Evolutionary conservation across 2,113 vertebrate species (phyloP).

Genomic region (Cisticola juncidis): DNA sequence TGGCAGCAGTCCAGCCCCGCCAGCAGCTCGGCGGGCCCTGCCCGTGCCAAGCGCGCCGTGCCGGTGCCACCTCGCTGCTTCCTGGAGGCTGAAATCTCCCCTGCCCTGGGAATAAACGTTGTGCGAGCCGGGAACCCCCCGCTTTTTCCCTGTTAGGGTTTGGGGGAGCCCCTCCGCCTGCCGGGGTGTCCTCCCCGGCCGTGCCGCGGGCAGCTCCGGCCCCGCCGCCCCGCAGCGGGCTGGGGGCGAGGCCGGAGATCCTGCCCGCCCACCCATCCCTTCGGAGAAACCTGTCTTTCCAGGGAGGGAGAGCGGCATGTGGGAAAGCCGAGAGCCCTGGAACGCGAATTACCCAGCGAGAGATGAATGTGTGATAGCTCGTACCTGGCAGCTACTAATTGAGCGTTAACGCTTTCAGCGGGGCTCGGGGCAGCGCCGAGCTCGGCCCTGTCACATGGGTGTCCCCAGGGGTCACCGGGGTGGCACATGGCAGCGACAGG

Average conservation of each 20-base stretch:
- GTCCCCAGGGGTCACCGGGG: background rate
- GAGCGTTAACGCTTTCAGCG: conserved; percentile 52
- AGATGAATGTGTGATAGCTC: conserved; percentile 66
- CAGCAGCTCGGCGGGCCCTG: background rate
- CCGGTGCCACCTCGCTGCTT: background rate
- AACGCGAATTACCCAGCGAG: conserved; percentile 52
- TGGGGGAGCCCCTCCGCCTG: fast-evolving
- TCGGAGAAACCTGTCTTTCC: conserved; percentile 63
- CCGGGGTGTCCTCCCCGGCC: background rate
- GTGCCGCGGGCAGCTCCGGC: background rate
- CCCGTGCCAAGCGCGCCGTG: background rate
- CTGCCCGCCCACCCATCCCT: conserved; percentile 28
- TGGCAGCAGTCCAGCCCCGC: conserved; percentile 10
- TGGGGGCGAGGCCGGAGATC: background rate
- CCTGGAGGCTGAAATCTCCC: background rate
- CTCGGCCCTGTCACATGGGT: background rate
- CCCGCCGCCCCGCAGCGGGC: background rate
- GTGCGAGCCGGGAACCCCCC: background rate
- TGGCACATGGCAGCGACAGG: background rate
- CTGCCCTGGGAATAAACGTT: background rate
- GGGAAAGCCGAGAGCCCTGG: conserved; percentile 62
- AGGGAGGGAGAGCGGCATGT: conserved; percentile 57
- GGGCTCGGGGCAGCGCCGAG: background rate
- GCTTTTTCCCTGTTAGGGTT: background rate
- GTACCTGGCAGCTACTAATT: conserved; percentile 54